These are phyloP conservation scores for Parauchenoglanis ngamensis DNA, from an alignment of 2,797 vertebrate species.

Conservation along the genomic window DNA sequence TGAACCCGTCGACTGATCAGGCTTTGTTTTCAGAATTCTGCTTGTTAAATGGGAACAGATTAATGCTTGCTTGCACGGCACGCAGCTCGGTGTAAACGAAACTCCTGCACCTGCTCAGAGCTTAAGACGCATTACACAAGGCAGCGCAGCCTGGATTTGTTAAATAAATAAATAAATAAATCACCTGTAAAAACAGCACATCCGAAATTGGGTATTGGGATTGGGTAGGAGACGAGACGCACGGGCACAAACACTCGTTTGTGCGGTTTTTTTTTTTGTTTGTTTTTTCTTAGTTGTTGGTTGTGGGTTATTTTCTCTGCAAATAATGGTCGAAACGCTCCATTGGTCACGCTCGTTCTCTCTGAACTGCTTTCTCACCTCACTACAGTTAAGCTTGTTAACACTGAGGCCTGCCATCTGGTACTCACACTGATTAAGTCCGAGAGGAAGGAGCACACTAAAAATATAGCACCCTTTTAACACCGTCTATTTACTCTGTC, in stretches of 20 bases:
- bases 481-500: neutral
- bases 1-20: conserved; percentile 52
- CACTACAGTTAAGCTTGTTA: conserved; percentile 30
- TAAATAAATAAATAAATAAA: neutral
- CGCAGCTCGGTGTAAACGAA: neutral
- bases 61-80: neutral
- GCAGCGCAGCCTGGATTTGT: neutral
- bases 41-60: neutral
- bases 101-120: neutral
- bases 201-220: neutral
- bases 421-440: neutral
- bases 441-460: neutral
- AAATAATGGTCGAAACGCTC: neutral
- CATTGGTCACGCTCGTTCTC: neutral
- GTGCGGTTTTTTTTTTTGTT: too few species aligned
- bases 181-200: neutral
- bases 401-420: conserved; percentile 16
- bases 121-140: neutral
- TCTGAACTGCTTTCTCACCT: conserved; percentile 1
- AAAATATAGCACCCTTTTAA: neutral
- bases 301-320: conserved; percentile 27
- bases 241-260: neutral
- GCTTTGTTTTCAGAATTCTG: conserved; percentile 41
- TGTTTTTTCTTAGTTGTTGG: neutral
- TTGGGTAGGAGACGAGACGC: neutral